Evolutionary conservation across 2,797 vertebrate species (phyloP), one percentile per base, ranked within the genome.

Genomic region (Sylvia borin): DNA sequence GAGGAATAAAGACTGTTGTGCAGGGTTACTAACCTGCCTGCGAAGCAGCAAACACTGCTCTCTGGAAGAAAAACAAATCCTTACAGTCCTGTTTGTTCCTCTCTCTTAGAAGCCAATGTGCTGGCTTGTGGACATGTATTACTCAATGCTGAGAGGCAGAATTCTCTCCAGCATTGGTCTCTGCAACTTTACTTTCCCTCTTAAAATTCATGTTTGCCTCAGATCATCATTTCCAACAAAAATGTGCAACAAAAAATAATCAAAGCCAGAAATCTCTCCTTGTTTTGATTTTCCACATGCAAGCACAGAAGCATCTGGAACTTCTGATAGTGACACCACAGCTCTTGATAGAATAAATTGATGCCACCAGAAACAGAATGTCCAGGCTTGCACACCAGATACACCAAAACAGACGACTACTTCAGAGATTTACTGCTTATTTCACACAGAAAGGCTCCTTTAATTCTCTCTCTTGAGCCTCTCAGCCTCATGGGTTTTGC

Each of bases 31-130:
- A 90, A 72, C 82, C 54, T 93, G 43, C 51, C 45, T 75, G 78
- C 54, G 84, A 78, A 93, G 81, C 78, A 92, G 78, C 78, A 95
- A 88, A 88, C 60, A 38, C 53, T 88, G n/a, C 13, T 92, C 21
- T 42, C 85, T 60, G 91, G 22, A 61, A 94, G 47, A 54, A 94
- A 91, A 93, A 93, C 34, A 14, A 92, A 88, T 92, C 66, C 62
- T 72, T 73, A 26, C 0, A 11, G 62, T n/a, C 40, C 82, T 70
- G 50, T 88, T 95, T 85, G 54, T 86, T 91, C 40, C 31, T 31
- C 6, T 7, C 16, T 66, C 76, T 66, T 38, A 75, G 89, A 91
- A 90, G 47, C 29, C 81, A 73, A 24, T 20, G 20, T 0, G 0
- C 40, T 72, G 47, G 24, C 47, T 80, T 60, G 51, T 90, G 82